These are phyloP conservation scores for Caenorhabditis drosophilae DNA, from an alignment of 2,888 invertebrate genomes.

Conservation along the genomic window DNA sequence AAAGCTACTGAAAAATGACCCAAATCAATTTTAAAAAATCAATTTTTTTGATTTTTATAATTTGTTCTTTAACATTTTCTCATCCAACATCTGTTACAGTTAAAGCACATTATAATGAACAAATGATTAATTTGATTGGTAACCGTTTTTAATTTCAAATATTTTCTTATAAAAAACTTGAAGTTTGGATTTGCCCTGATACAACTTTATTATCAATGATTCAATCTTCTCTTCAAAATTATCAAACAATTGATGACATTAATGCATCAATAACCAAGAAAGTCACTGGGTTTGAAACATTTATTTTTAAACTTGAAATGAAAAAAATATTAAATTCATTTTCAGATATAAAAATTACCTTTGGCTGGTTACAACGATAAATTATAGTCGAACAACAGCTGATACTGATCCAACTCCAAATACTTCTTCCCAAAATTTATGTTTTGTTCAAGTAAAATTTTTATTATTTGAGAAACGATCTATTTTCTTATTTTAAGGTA, in stretches of 20 bases:
- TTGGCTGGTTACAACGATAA: slow-evolving; percentile 37
- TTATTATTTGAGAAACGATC: neutral
- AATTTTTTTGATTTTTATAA: slow-evolving; percentile 1
- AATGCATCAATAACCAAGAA: slow-evolving; percentile 25
- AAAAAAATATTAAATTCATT: neutral
- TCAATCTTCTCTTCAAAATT: slow-evolving; percentile 19
- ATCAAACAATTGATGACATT: slow-evolving; percentile 34
- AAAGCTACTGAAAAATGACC: too few relatives aligned
- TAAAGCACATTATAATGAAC: slow-evolving; percentile 23
- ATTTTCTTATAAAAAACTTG: too few relatives aligned
- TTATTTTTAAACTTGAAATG: too few relatives aligned
- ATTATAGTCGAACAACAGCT: slow-evolving; percentile 35
- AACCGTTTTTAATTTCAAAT: slow-evolving; percentile 1
- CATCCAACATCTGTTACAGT: slow-evolving; percentile 13
- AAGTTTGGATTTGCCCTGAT: slow-evolving; percentile 42
- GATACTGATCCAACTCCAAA: slow-evolving; percentile 26
- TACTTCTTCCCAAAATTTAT: slow-evolving; percentile 20
- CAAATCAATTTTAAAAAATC: too few relatives aligned
- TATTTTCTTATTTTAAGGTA: slow-evolving; percentile 12
- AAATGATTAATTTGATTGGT: slow-evolving; percentile 35
- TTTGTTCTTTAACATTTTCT: neutral
- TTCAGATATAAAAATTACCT: slow-evolving; percentile 22
- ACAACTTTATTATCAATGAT: slow-evolving; percentile 23
- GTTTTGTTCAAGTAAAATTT: slow-evolving; percentile 22
- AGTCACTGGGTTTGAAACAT: slow-evolving; percentile 7